phyloP scores from a whole-genome alignment of 2,113 vertebrate species.

The Herpailurus yagouaroundi region DNA sequence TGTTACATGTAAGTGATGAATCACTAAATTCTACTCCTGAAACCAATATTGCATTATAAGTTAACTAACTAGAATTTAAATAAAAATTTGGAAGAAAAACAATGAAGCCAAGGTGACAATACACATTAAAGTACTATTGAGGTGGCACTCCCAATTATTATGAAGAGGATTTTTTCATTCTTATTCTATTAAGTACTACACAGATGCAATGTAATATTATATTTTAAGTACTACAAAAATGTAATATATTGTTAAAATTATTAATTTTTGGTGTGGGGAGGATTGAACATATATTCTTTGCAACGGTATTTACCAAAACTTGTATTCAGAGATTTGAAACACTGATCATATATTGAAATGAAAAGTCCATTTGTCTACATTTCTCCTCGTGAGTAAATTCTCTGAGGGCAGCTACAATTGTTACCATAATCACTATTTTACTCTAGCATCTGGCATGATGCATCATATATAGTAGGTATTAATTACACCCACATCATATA shows the following conservation, averaged over 20 bases:
- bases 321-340: background rate
- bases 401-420: background rate
- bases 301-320: background rate
- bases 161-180: background rate
- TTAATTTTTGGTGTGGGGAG: background rate
- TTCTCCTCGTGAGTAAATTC: background rate
- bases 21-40: too few species aligned
- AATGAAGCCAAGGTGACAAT: background rate
- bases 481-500: background rate
- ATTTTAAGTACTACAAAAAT: background rate
- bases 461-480: background rate
- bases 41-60: too few species aligned
- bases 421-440: background rate
- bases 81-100: background rate
- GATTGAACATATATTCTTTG: background rate
- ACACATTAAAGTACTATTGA: background rate
- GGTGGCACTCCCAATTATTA: background rate
- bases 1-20: too few species aligned
- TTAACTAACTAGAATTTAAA: too few species aligned
- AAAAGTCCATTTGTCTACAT: background rate
- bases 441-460: background rate
- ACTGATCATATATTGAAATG: background rate
- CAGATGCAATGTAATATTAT: background rate
- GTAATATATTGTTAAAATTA: background rate
- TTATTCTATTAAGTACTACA: background rate